Base-by-base conservation (phyloP, 2,113 vertebrate genomes). In the Thamnaconus septentrionalis region DNA sequence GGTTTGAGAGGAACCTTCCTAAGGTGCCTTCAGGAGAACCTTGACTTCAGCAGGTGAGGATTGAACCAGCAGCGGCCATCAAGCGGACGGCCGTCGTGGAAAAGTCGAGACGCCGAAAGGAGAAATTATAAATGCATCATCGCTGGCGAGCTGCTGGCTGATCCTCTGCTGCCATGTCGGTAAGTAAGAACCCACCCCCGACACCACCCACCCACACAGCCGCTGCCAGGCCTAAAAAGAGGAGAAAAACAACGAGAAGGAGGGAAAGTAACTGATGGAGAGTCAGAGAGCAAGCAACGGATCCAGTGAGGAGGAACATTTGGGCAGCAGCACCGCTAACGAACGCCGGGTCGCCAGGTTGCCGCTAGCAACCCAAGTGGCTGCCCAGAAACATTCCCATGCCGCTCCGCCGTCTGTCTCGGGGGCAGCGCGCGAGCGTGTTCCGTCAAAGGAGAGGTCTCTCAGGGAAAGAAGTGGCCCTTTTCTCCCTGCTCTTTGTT, bases 261-360 rank as follows among this genome's bases (percentile, higher is more conserved):
- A 8, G 65, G 41, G 41, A 18, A 7, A 41, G 69, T 40, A n/a
- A 41, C 44, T 18, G 60, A 70, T 44, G 8, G 55, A 66, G 69
- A 71, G 61, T 44, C 41, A 60, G 53, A 69, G 44, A 64, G 65
- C 59, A 68, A 53, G 47, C 18, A 31, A 31, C 18, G 18, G 18
- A 31, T 31, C 18, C 18, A 31, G 18, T 31, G 41, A 66, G 69
- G 51, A 70, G 65, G 41, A 73, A 55, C 31, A 44, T 63, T 41
- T 69, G 71, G 69, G 72, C 66, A 82, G 78, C 71, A 56, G 75
- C 73, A 76, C 73, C 73, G 69, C 79, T 83, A 86, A 85, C 85
- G 81, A 90, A 66, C 67, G 66, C 79, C 59, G 53, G 75, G 82
- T 79, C 69, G 57, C 64, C 12, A 31, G 60, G 82, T 87, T 76